Evolutionary conservation across 2,888 invertebrate genomes (phyloP).

Genomic region (Drosophila atripex): DNA sequence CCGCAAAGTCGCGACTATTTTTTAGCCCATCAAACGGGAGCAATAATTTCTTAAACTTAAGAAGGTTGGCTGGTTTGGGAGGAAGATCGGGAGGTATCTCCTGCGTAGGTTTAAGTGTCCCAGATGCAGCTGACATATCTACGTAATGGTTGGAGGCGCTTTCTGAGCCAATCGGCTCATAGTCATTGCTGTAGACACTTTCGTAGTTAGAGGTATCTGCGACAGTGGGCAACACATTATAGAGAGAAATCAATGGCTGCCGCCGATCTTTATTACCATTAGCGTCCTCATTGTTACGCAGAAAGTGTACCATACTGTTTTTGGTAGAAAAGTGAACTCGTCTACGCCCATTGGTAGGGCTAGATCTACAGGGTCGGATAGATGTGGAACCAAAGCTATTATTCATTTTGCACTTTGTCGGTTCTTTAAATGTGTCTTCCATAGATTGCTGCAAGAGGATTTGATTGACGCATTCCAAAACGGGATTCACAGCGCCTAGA

Average conservation of each 20-base stretch:
- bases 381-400: background rate
- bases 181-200: slow-evolving; percentile 90
- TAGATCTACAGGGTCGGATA: background rate
- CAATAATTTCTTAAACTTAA: slow-evolving; percentile 86
- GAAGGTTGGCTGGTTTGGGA: slow-evolving; percentile 90
- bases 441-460: slow-evolving; percentile 90
- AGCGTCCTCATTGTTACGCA: slow-evolving; percentile 77
- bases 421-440: slow-evolving; percentile 83
- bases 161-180: slow-evolving; percentile 87
- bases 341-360: slow-evolving; percentile 80
- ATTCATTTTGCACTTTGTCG: background rate
- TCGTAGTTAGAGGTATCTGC: slow-evolving; percentile 84
- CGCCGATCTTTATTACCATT: slow-evolving; percentile 56
- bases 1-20: slow-evolving; percentile 63
- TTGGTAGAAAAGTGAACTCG: slow-evolving; percentile 87
- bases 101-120: slow-evolving; percentile 38
- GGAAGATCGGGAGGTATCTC: slow-evolving; percentile 89
- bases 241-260: slow-evolving; percentile 55
- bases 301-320: slow-evolving; percentile 86
- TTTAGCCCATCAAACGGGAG: slow-evolving; percentile 74
- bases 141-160: slow-evolving; percentile 86
- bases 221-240: slow-evolving; percentile 58
- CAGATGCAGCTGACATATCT: slow-evolving; percentile 85
- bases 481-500: slow-evolving; percentile 90
- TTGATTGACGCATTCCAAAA: slow-evolving; percentile 93